A percentile compares a stretch with the other conserved stretches of the same genome.
phyloP scores from a whole-genome alignment of 2,113 vertebrate genomes.

The Corythornis vintsioides region DNA sequence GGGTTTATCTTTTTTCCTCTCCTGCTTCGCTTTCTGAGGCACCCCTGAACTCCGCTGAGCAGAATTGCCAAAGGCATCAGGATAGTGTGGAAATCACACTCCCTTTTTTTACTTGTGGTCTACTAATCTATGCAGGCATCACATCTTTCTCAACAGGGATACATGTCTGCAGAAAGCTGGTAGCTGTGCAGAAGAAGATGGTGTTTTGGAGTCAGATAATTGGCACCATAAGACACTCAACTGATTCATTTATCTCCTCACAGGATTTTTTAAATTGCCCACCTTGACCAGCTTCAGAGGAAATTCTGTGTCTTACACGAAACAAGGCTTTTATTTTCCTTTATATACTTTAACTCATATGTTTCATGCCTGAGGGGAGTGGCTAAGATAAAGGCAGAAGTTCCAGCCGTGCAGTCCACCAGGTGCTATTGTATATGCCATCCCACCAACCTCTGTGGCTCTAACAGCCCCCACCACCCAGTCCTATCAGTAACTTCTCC shows the following conservation, averaged over 20 bases:
- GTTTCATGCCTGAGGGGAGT: not conserved
- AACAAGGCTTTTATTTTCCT: not conserved
- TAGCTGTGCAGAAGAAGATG: not conserved
- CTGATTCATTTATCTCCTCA: not conserved
- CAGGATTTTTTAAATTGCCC: not conserved
- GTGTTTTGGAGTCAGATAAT: not conserved
- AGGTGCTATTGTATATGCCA: no score
- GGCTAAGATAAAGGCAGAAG: not conserved
- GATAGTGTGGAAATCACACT: not conserved
- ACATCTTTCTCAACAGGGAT: not conserved
- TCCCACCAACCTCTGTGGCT: rapidly evolving
- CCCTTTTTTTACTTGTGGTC: rapidly evolving
- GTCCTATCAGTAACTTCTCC: not conserved
- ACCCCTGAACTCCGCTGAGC: not conserved
- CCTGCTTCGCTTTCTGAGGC: not conserved
- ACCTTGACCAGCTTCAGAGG: not conserved
- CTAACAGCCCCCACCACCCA: rapidly evolving
- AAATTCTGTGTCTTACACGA: not conserved
- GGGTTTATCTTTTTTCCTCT: rapidly evolving
- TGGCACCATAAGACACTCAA: not conserved
- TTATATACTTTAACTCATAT: not conserved
- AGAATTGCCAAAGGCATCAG: not conserved
- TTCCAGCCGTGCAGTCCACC: not conserved
- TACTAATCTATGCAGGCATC: not conserved
- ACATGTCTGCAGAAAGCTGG: not conserved